Evolutionary conservation across 1,140 invertebrate species (phyloP), one percentile per base, ranked within the genome.

Genomic region (Sinonovacula constricta): DNA sequence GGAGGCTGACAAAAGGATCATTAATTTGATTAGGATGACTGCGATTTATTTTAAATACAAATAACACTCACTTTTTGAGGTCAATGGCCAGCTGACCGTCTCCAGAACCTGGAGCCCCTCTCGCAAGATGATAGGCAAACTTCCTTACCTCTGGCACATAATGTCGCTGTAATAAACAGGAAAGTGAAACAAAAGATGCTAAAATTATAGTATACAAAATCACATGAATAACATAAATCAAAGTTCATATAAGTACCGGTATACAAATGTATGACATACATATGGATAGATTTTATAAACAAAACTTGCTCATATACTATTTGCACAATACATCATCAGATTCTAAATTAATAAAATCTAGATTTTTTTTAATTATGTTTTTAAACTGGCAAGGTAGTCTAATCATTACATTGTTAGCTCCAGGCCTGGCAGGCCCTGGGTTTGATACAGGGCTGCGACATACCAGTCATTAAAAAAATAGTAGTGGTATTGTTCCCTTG

Each of bases 101-200:
- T 10, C 86, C 85, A 31, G 83, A 53, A 10, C 80, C 66, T n/a
- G 87, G 85, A 3, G 81, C 84, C 34, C 79, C 63, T 12, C 76
- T 49, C 22, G 79, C 53, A 24, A 90, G 14, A 77, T 88, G 85
- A 10, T 51, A 75, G n/a, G 80, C 66, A 71, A 85, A 84, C 28
- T 70, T 60, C 45, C 80, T 66, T 0, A 89, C 85, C 7, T 67
- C 65, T 36, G 87, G 86, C 36, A 85, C 81, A 70, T 84, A 89
- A 74, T 90, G 88, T n/a, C n/a, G n/a, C n/a, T n/a, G n/a, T n/a
- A n/a, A n/a, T n/a, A n/a, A n/a, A n/a, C n/a, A n/a, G n/a, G n/a
- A n/a, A n/a, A n/a, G n/a, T n/a, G n/a, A n/a, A n/a, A n/a, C n/a
- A n/a, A n/a, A n/a, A n/a, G n/a, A 51, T 69, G 68, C 89, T 89